These are phyloP conservation scores for Eriosoma lanigerum DNA, from an alignment of 1,140 invertebrate species.

Conservation along the genomic window DNA sequence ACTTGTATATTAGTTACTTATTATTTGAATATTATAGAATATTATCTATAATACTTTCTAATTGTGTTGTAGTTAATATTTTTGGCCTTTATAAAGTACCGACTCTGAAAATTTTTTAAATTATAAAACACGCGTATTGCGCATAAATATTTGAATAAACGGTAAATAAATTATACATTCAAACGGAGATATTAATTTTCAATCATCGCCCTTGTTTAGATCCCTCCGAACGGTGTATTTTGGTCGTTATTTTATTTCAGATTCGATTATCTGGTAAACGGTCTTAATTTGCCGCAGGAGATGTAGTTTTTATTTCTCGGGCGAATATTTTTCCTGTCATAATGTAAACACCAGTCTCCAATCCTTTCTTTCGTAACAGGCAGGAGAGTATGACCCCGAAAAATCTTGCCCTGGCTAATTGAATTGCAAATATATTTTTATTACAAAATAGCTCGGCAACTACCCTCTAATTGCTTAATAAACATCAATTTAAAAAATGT, in stretches of 20 bases:
- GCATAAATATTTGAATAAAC: neutral
- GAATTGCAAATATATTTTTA: conserved; percentile 51
- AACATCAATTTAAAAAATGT: conserved; percentile 47
- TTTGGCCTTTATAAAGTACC: too few relatives aligned
- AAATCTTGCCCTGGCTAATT: conserved; percentile 42
- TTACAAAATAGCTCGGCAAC: conserved; percentile 49
- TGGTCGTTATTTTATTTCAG: neutral
- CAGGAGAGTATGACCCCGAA: neutral
- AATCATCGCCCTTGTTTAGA: neutral
- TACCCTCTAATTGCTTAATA: conserved; percentile 51
- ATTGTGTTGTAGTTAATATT: too few relatives aligned
- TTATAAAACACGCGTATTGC: too few relatives aligned
- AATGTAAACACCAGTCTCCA: neutral
- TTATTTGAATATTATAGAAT: too few relatives aligned
- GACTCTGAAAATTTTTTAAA: too few relatives aligned
- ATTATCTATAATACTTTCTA: too few relatives aligned
- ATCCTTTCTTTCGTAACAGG: conserved; percentile 27
- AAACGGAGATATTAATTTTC: conserved; percentile 16
- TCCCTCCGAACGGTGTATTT: neutral
- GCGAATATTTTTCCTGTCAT: neutral
- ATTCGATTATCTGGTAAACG: conserved; percentile 33
- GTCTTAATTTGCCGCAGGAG: neutral
- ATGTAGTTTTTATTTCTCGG: neutral
- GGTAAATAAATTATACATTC: neutral
- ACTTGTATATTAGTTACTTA: too few relatives aligned